Conservation (phyloP, 2,888 invertebrate genomes). For the Halictus quadricinctus region DNA sequence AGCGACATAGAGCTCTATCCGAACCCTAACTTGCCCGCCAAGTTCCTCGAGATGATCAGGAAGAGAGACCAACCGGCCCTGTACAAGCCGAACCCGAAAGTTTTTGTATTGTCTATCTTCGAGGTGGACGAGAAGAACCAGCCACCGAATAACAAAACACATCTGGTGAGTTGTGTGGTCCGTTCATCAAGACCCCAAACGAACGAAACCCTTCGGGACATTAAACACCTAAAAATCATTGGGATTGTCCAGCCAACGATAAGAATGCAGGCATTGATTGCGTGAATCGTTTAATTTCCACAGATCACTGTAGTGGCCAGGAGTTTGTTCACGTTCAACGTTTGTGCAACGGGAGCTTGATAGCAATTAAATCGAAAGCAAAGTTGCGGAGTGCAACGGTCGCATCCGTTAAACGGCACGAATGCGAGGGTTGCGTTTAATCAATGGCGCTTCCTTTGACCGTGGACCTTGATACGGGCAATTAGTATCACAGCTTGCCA, state of each 20-base stretch:
- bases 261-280: neutral
- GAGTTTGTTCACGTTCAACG: constrained; percentile 23
- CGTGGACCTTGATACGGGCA: constrained; percentile 65
- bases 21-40: constrained; percentile 90
- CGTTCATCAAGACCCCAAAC: neutral
- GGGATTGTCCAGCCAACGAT: neutral
- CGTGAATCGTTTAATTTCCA: neutral
- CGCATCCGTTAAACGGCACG: constrained; percentile 49
- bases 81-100: constrained; percentile 86
- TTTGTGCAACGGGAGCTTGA: constrained; percentile 32
- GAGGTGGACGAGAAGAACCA: constrained; percentile 88
- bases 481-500: constrained; percentile 48
- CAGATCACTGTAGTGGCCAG: neutral
- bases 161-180: constrained; percentile 78
- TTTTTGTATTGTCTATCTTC: constrained; percentile 94
- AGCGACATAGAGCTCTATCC: constrained; percentile 97
- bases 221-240: no score
- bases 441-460: constrained; percentile 69
- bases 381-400: constrained; percentile 32
- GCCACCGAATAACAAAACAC: constrained; percentile 78
- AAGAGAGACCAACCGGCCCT: constrained; percentile 87
- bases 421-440: constrained; percentile 65
- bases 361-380: constrained; percentile 52
- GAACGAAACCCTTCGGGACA: neutral
- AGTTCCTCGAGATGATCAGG: constrained; percentile 93